Evolutionary conservation across 2,113 vertebrate species (phyloP).

Genomic region (Microcebus tavaratra): DNA sequence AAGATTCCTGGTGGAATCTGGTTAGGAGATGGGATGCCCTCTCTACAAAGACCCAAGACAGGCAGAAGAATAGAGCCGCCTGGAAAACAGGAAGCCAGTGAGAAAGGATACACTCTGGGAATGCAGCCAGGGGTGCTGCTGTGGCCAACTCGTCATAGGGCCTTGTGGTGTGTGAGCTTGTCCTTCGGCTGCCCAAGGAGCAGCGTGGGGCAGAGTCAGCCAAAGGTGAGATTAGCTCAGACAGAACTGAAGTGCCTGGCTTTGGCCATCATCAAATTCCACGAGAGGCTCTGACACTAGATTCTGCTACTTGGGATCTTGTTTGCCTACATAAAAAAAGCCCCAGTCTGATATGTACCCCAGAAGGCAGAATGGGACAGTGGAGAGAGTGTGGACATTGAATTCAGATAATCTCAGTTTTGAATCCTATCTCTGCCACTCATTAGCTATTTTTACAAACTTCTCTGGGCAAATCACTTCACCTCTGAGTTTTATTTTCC

Average conservation of each 20-base stretch:
- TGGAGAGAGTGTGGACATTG: not conserved
- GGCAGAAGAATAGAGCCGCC: not conserved
- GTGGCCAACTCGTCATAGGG: not conserved
- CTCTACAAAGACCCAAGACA: not conserved
- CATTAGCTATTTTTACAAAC: not conserved
- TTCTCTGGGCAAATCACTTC: not conserved
- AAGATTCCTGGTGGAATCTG: not conserved
- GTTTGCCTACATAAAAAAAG: not conserved
- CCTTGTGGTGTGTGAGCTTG: no score
- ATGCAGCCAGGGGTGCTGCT: not conserved
- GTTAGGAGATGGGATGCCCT: not conserved
- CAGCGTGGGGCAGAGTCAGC: not conserved
- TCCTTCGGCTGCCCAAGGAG: not conserved
- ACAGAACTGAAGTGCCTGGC: not conserved
- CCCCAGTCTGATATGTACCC: no score
- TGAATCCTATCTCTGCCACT: not conserved
- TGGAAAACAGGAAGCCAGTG: not conserved
- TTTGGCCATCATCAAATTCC: not conserved
- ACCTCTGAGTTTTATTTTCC: not conserved
- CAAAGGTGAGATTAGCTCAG: not conserved
- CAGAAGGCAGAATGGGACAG: not conserved
- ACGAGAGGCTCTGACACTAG: not conserved
- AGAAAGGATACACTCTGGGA: no score
- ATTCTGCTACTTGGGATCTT: not conserved
- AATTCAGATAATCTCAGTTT: not conserved